These are phyloP conservation scores for Diglossa cyanea DNA, from an alignment of 2,797 vertebrate species.

Conservation along the genomic window DNA sequence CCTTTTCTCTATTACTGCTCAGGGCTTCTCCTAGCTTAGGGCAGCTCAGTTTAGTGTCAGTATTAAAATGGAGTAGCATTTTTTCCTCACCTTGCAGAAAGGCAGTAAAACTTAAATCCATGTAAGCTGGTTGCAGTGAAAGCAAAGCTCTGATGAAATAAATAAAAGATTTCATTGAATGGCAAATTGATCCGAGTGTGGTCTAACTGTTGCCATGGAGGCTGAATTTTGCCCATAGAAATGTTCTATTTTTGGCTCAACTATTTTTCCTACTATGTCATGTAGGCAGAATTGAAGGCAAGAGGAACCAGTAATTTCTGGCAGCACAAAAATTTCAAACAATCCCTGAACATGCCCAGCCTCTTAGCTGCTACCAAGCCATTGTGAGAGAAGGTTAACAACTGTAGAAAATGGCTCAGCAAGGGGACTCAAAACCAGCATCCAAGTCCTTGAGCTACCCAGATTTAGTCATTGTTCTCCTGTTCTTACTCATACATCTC, in stretches of 20 bases:
- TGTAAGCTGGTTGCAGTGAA: neutral
- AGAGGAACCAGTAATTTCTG: neutral
- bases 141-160: neutral
- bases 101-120: neutral
- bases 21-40: neutral
- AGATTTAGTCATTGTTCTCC: neutral
- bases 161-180: neutral
- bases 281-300: neutral
- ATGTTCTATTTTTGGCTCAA: neutral
- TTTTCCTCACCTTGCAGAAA: neutral
- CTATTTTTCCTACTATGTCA: neutral
- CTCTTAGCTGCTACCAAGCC: neutral
- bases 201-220: slow-evolving; percentile 5
- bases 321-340: neutral
- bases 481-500: neutral
- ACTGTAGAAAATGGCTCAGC: neutral
- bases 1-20: neutral
- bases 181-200: neutral
- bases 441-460: neutral
- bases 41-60: neutral
- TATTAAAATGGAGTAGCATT: neutral
- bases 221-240: slow-evolving; percentile 7
- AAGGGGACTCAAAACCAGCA: neutral
- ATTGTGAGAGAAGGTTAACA: neutral
- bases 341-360: neutral